Conservation (phyloP, 2,888 invertebrate species). For the Heliconius erato region DNA sequence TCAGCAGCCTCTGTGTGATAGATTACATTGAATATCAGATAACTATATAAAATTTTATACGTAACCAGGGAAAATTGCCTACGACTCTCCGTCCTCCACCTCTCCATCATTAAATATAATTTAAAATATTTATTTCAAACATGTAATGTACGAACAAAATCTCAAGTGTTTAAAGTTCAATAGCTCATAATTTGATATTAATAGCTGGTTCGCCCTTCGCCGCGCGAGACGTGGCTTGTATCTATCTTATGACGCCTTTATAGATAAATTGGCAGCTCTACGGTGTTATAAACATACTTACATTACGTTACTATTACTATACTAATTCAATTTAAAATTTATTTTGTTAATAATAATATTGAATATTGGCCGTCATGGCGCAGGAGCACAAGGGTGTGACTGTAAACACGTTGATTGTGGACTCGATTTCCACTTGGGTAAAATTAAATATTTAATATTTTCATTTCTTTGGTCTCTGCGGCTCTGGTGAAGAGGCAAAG, state of each 20-base stretch:
- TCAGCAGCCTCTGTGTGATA: too few relatives aligned
- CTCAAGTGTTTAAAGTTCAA: constrained; percentile 39
- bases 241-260: constrained; percentile 38
- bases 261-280: constrained; percentile 21
- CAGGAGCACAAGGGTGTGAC: too few relatives aligned
- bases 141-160: constrained; percentile 8
- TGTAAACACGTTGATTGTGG: too few relatives aligned
- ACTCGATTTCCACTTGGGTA: too few relatives aligned
- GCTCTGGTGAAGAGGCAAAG: too few relatives aligned
- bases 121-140: background rate
- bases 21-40: too few relatives aligned
- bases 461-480: too few relatives aligned
- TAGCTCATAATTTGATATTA: constrained; percentile 42
- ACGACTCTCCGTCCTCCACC: background rate
- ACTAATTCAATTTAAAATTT: background rate
- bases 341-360: too few relatives aligned
- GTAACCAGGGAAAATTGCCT: too few relatives aligned
- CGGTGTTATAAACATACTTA: background rate
- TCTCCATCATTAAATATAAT: background rate
- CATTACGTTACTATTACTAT: background rate
- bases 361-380: too few relatives aligned
- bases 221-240: constrained; percentile 33
- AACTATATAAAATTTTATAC: too few relatives aligned
- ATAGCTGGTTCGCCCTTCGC: constrained; percentile 40
- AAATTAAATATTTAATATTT: too few relatives aligned